A percentile compares a stretch with the other conserved stretches of the same genome.
Conservation (phyloP, 64 coral and sea anemone genomes). For the Montipora capricornis region DNA sequence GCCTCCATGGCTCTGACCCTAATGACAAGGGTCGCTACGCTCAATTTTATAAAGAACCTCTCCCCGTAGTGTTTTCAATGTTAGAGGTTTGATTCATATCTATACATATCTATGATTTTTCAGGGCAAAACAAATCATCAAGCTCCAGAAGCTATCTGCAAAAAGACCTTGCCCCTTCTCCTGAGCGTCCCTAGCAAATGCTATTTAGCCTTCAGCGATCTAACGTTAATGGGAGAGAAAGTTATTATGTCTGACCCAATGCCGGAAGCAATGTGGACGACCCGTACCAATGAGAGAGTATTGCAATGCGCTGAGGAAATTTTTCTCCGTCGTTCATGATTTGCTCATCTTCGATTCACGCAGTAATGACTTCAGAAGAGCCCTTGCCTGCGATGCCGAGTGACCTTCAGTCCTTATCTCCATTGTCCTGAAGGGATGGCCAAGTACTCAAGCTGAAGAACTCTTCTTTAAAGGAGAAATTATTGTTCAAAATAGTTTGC, state of each 20-base stretch:
- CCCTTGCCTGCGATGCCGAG: constrained; percentile 6
- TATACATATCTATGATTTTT: constrained; percentile 16
- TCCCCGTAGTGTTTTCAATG: neutral
- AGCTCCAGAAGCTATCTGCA: constrained; percentile 32
- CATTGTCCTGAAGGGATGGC: constrained; percentile 54
- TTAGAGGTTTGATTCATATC: constrained; percentile 33
- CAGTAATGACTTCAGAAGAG: constrained; percentile 14
- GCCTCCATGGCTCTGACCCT: neutral
- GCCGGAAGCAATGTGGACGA: neutral
- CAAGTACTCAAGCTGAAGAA: constrained; percentile 36
- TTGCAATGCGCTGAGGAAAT: constrained; percentile 32
- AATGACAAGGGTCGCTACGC: constrained; percentile 15
- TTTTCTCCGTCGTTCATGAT: constrained; percentile 20
- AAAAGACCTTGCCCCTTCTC: constrained; percentile 23
- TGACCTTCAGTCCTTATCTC: constrained; percentile 27
- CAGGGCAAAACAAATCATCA: constrained; percentile 49
- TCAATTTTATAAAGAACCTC: constrained; percentile 53
- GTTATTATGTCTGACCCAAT: constrained; percentile 29
- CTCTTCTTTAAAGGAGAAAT: neutral
- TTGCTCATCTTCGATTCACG: constrained; percentile 37
- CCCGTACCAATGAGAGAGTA: constrained; percentile 12
- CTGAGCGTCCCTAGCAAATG: constrained; percentile 44
- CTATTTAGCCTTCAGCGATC: constrained; percentile 37
- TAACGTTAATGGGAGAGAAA: neutral
- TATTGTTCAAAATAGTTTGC: too few species aligned